Evolutionary conservation across 2,888 invertebrate genomes (phyloP).

Genomic region (Boloria euphrosyne): DNA sequence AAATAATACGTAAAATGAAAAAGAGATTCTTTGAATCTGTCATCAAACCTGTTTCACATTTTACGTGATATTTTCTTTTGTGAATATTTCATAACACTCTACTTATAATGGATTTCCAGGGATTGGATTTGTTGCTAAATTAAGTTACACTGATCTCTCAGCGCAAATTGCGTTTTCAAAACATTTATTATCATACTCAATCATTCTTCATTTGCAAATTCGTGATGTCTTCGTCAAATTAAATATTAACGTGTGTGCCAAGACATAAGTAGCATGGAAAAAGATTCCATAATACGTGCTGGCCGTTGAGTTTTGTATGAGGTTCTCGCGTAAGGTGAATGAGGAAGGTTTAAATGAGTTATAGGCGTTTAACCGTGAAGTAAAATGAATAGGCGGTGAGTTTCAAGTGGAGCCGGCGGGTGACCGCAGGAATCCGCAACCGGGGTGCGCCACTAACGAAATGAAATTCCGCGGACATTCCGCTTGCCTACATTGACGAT

Average conservation of each 20-base stretch:
- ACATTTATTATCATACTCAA: constrained; percentile 22
- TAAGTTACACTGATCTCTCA: constrained; percentile 54
- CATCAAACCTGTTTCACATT: constrained; percentile 24
- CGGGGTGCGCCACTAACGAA: constrained; percentile 66
- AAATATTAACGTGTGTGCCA: not conserved
- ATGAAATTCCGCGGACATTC: constrained; percentile 76
- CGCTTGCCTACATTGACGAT: constrained; percentile 49
- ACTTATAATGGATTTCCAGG: constrained; percentile 55
- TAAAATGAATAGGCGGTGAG: constrained; percentile 37
- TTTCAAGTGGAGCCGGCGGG: constrained; percentile 38
- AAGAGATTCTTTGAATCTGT: constrained; percentile 11
- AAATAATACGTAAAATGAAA: constrained; percentile 7
- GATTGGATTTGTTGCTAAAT: constrained; percentile 56
- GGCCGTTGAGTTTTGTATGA: constrained; percentile 3
- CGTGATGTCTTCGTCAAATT: not conserved
- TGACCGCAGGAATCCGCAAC: constrained; percentile 66
- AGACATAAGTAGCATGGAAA: not conserved
- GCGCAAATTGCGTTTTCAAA: constrained; percentile 30
- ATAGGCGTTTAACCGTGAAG: constrained; percentile 31
- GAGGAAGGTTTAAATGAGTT: constrained; percentile 31
- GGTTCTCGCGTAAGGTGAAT: constrained; percentile 28
- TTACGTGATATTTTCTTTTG: constrained; percentile 47
- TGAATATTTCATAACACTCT: constrained; percentile 57
- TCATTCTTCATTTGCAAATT: constrained; percentile 14
- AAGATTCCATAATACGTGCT: not conserved